Evolutionary conservation across 2,797 vertebrate genomes (phyloP).

Genomic region (Rhincodon typus): DNA sequence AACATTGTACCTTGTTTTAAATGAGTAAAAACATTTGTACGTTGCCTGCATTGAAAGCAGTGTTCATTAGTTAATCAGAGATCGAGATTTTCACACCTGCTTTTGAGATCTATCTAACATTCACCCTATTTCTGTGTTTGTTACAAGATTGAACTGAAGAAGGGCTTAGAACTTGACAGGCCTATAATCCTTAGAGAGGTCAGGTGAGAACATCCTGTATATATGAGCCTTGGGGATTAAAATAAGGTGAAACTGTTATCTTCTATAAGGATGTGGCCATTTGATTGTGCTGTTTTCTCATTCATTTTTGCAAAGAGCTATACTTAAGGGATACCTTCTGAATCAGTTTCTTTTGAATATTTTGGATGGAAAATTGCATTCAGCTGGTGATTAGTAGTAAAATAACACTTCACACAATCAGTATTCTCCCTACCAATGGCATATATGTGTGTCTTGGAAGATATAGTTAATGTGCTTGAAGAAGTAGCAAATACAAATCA

Average conservation of each 20-base stretch:
- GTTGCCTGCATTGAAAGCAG: neutral
- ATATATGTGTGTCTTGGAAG: neutral
- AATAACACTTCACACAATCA: neutral
- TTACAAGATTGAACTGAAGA: neutral
- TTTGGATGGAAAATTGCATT: neutral
- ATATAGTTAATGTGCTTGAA: neutral
- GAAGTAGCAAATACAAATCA: neutral
- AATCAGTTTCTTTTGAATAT: neutral
- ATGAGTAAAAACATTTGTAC: neutral
- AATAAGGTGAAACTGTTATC: neutral
- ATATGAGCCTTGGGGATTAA: neutral
- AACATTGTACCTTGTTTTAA: neutral
- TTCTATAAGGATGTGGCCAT: neutral
- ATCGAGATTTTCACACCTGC: too few relatives aligned
- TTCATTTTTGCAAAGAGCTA: neutral
- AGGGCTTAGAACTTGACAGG: neutral
- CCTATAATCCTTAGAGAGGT: neutral
- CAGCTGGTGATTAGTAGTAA: neutral
- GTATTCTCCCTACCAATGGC: neutral
- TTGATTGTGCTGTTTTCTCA: neutral
- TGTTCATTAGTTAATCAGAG: neutral
- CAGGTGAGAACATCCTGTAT: neutral
- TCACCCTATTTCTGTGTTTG: neutral
- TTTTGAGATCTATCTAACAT: neutral
- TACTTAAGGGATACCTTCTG: neutral